Conservation (phyloP, 2,113 vertebrate genomes). For the Notiomystis cincta region DNA sequence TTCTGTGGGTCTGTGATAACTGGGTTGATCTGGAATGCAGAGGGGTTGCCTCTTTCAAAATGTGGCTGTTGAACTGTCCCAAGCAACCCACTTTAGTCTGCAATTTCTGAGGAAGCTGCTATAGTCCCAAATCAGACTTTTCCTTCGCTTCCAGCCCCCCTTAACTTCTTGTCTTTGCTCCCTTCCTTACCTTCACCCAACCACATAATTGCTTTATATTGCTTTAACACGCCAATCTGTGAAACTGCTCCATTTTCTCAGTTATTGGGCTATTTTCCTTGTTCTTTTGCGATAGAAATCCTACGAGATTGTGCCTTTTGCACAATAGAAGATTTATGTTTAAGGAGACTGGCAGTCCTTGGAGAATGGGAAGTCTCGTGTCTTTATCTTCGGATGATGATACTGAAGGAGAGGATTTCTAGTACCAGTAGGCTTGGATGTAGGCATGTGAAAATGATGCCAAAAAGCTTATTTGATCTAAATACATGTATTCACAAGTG, state of each 20-base stretch:
- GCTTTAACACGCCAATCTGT: slow-evolving; percentile 46
- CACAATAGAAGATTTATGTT: slow-evolving; percentile 45
- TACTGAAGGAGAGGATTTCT: slow-evolving; percentile 42
- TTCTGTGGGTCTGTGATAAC: not conserved
- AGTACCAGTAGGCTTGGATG: slow-evolving; percentile 35
- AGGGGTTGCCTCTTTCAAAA: not conserved
- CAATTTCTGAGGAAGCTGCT: not conserved
- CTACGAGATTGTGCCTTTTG: slow-evolving; percentile 38
- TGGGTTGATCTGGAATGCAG: not conserved
- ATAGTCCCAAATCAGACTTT: slow-evolving; percentile 33
- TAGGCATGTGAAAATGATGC: slow-evolving; percentile 29
- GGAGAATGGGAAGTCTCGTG: slow-evolving; percentile 38
- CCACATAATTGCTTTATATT: slow-evolving; percentile 62
- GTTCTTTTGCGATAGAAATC: slow-evolving; percentile 43
- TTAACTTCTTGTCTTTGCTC: slow-evolving; percentile 37
- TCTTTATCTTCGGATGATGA: slow-evolving; percentile 38
- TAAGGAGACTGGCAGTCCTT: slow-evolving; percentile 48
- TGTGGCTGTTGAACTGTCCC: not conserved
- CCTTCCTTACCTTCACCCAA: slow-evolving; percentile 59
- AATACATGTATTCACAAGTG: slow-evolving; percentile 13
- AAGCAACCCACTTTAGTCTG: not conserved
- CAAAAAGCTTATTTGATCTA: slow-evolving; percentile 50
- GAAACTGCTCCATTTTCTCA: slow-evolving; percentile 53
- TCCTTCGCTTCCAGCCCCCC: slow-evolving; percentile 14
- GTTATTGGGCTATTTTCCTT: slow-evolving; percentile 57